Base-by-base conservation (phyloP, 2,888 invertebrate species). In the Apeira syringaria region DNA sequence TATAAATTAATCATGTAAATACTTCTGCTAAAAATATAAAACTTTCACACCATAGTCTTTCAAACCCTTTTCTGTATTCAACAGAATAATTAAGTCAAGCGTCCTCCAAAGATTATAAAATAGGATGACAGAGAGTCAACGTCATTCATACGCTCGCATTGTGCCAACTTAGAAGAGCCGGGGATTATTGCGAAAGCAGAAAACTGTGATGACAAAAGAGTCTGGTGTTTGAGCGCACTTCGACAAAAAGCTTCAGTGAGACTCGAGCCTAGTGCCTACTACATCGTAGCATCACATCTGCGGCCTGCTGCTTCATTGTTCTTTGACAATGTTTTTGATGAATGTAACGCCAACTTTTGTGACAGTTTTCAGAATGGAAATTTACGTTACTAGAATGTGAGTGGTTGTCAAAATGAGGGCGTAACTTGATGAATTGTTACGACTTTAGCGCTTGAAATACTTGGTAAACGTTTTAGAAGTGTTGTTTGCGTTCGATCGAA, bases 201-300 rank as follows among this genome's bases (percentile, higher is more conserved):
- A 72, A 74, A 67, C 70, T 50, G 56, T 59, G 47, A 47, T 53
- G 64, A 82, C 82, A 83, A 83, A 80, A 70, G 74, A 61, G 47
- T 40, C 50, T 54, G 62, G 64, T 67, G 71, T 69, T 74, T 60
- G 64, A 71, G 68, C 56, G 60, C 55, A 56, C 71, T 72, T 59
- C 60, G 61, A 55, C 60, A 61, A 67, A 69, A 46, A 55, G 48
- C 59, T 39, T 34, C 44, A 38, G 33, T 44, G 44, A 38, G 24
- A 33, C 44, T 5, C 37, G 27, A 29, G 35, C 25, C 33, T 27
- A 50, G 51, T 41, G 51, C 61, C 61, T 57, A 62, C 61, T 57
- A 62, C 59, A 49, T 47, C 38, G 43, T 48, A 42, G 39, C 35
- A 61, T 61, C 65, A 26, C 60, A 64, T 71, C 67, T 74, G 63